Conservation (phyloP, 1,140 invertebrate species). For the Neoseiulus cucumeris region DNA sequence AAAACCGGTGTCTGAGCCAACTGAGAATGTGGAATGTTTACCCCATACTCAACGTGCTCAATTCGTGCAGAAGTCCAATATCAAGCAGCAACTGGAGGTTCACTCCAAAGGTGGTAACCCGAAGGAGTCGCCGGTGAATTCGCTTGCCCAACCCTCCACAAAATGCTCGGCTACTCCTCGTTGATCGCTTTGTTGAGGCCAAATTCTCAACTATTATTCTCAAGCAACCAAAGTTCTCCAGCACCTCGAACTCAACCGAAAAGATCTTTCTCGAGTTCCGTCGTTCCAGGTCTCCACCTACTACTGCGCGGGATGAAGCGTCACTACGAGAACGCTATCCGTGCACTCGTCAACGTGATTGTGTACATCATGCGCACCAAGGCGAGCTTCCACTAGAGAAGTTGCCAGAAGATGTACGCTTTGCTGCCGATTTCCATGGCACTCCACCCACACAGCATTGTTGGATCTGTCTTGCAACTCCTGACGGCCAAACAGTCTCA, state of each 20-base stretch:
- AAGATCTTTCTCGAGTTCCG: slow-evolving; percentile 78
- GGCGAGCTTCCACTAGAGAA: slow-evolving; percentile 71
- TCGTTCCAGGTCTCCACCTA: slow-evolving; percentile 96
- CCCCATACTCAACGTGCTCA: slow-evolving; percentile 89
- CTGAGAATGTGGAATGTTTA: slow-evolving; percentile 93
- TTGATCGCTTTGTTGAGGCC: slow-evolving; percentile 80
- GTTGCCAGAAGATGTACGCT: slow-evolving; percentile 94
- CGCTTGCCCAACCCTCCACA: slow-evolving; percentile 85
- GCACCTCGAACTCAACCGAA: slow-evolving; percentile 84
- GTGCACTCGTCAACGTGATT: slow-evolving; percentile 87
- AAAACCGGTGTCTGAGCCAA: slow-evolving; percentile 50
- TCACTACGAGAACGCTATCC: slow-evolving; percentile 90
- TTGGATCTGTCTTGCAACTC: slow-evolving; percentile 85
- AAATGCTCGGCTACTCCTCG: slow-evolving; percentile 98
- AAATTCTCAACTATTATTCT: slow-evolving; percentile 93
- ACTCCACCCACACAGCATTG: slow-evolving; percentile 92
- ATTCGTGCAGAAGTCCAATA: slow-evolving; percentile 96
- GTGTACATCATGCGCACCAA: slow-evolving; percentile 92
- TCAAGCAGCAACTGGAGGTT: slow-evolving; percentile 87
- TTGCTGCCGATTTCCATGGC: slow-evolving; percentile 87
- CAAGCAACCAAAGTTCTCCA: slow-evolving; percentile 93
- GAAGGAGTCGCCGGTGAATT: slow-evolving; percentile 88
- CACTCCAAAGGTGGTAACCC: slow-evolving; percentile 43
- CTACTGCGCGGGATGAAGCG: slow-evolving; percentile 99
- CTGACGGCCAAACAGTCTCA: slow-evolving; percentile 82